Evolutionary conservation across 2,797 vertebrate genomes (phyloP).

Genomic region (Chaunax sp.): DNA sequence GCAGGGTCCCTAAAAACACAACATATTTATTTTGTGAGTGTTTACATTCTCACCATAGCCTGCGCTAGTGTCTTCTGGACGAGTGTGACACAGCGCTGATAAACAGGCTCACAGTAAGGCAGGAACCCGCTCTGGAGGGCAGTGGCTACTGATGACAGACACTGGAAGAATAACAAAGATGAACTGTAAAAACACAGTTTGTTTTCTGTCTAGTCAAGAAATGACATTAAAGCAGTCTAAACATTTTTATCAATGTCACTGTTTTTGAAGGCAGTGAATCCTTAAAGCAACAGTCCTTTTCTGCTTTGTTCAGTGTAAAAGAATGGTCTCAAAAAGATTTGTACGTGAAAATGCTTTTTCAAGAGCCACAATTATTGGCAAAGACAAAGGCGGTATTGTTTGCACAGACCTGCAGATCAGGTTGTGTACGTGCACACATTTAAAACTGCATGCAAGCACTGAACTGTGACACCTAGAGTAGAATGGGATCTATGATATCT

Average conservation of each 20-base stretch:
- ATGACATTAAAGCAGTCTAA: not conserved
- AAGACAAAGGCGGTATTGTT: not conserved
- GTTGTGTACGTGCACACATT: not conserved
- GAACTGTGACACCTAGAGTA: not conserved
- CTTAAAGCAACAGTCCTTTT: no score
- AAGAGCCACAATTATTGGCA: not conserved
- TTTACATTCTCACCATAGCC: slow-evolving; percentile 88
- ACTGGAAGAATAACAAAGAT: slow-evolving; percentile 72
- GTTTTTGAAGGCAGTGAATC: no score
- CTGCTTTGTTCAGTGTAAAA: no score
- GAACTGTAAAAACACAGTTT: not conserved
- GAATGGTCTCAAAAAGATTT: no score
- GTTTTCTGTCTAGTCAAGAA: not conserved
- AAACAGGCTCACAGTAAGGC: slow-evolving; percentile 96
- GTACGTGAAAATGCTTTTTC: not conserved
- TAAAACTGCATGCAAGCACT: not conserved
- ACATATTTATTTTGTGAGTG: not conserved
- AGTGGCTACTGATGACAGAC: slow-evolving; percentile 94
- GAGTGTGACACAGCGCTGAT: slow-evolving; percentile 95
- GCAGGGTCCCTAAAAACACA: not conserved
- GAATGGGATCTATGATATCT: slow-evolving; percentile 28
- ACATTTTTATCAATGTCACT: no score
- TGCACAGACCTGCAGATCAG: not conserved
- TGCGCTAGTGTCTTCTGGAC: slow-evolving; percentile 96
- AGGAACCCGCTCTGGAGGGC: slow-evolving; percentile 95